A percentile compares a stretch with the other conserved stretches of the same genome.
These are phyloP conservation scores for Neodiprion virginianus DNA, from an alignment of 1,140 invertebrate species.

Conservation along the genomic window DNA sequence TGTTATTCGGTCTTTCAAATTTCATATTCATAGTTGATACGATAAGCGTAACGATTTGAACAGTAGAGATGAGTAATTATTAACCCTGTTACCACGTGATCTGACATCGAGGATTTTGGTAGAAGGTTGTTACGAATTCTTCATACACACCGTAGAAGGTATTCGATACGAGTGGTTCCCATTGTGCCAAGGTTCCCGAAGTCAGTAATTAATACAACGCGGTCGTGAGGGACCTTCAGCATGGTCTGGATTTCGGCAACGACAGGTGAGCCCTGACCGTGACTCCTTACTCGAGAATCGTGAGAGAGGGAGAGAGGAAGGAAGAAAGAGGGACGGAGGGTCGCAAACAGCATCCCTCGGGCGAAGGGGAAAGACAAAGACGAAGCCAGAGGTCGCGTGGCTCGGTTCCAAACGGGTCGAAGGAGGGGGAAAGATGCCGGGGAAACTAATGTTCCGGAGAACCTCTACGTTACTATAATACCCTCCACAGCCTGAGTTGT, in stretches of 20 bases:
- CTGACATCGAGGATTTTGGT: too few relatives aligned
- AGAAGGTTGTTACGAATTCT: too few relatives aligned
- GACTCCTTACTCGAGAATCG: background rate
- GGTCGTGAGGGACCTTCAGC: too few relatives aligned
- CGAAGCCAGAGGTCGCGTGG: constrained; percentile 3
- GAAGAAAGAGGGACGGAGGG: background rate
- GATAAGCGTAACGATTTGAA: too few relatives aligned
- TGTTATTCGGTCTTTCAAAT: too few relatives aligned
- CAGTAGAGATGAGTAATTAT: too few relatives aligned
- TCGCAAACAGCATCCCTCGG: background rate
- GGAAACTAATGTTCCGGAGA: constrained; percentile 7
- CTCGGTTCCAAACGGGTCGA: background rate
- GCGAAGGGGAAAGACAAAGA: background rate
- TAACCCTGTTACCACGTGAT: too few relatives aligned
- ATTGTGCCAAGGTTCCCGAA: too few relatives aligned
- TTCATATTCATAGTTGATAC: too few relatives aligned
- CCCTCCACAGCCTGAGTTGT: background rate
- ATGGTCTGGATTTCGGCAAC: background rate
- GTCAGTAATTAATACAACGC: too few relatives aligned
- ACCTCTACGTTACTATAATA: background rate
- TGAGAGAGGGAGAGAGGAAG: background rate
- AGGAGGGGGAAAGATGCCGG: background rate
- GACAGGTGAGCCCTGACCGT: background rate
- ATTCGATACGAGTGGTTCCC: too few relatives aligned
- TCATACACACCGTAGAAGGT: too few relatives aligned